These are phyloP conservation scores for Archivesica marissinica DNA, from an alignment of 1,140 invertebrate genomes.

Conservation along the genomic window DNA sequence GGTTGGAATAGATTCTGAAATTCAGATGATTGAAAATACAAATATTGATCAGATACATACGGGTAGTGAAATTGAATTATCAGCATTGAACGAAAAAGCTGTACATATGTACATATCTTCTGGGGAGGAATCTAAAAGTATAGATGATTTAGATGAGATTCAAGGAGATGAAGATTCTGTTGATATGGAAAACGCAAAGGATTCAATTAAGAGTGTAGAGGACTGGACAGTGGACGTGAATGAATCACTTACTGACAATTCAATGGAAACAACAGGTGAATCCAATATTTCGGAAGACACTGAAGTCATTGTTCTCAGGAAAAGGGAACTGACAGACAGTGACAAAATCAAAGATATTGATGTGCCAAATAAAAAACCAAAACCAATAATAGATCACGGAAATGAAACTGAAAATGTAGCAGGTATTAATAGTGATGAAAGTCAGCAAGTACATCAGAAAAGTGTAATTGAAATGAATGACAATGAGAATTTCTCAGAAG, in stretches of 20 bases:
- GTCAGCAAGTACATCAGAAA: background rate
- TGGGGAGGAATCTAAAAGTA: background rate
- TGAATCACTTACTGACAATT: background rate
- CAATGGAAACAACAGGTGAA: background rate
- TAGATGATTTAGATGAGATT: background rate
- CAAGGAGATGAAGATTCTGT: background rate
- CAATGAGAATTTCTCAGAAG: conserved; percentile 57
- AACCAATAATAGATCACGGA: background rate
- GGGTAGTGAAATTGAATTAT: background rate
- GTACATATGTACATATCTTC: conserved; percentile 18
- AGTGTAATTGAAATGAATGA: background rate
- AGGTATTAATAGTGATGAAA: background rate
- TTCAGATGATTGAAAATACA: background rate
- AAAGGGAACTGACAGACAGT: conserved; percentile 23
- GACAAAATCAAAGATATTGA: background rate
- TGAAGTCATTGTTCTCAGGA: background rate
- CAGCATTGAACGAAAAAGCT: background rate
- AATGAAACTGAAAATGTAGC: background rate
- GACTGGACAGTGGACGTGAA: background rate
- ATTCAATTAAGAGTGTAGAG: background rate
- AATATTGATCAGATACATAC: background rate
- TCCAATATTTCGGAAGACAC: conserved; percentile 4
- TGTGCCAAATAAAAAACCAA: conserved; percentile 15
- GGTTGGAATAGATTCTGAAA: background rate
- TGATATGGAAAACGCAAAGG: background rate